Percentiles rank a stretch among this genome's conserved stretches.
phyloP scores from a whole-genome alignment of 2,113 vertebrate species.

The Probosciger aterrimus region DNA sequence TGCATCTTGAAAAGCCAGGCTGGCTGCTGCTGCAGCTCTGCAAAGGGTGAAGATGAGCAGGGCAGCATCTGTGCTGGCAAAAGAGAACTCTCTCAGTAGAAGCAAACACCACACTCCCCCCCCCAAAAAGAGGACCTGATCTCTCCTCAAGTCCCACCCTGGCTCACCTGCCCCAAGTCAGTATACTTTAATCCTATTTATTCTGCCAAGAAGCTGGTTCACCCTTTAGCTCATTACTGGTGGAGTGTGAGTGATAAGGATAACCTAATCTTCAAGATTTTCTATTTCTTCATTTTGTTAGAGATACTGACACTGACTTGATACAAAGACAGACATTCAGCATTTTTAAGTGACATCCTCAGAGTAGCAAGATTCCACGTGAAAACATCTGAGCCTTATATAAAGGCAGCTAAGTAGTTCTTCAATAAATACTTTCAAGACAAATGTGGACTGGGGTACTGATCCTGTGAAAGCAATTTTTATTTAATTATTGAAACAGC shows the following conservation, averaged over 20 bases:
- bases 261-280: not conserved
- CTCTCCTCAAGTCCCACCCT: not conserved
- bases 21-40: not conserved
- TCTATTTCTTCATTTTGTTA: not conserved
- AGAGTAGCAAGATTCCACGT: not conserved
- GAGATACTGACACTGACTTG: not conserved
- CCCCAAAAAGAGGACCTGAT: not conserved
- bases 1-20: not conserved
- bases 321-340: not conserved
- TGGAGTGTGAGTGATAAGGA: not conserved
- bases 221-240: not conserved
- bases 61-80: not conserved
- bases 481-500: not conserved
- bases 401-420: not conserved
- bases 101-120: rapidly evolving
- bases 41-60: not conserved
- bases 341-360: not conserved
- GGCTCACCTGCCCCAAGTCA: not conserved
- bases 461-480: not conserved
- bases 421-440: not conserved
- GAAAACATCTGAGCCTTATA: not conserved
- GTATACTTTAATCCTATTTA: not conserved
- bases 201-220: not conserved
- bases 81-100: not conserved
- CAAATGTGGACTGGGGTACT: not conserved